Base-by-base conservation (phyloP, 2,888 invertebrate species). In the Coelinius sp. region DNA sequence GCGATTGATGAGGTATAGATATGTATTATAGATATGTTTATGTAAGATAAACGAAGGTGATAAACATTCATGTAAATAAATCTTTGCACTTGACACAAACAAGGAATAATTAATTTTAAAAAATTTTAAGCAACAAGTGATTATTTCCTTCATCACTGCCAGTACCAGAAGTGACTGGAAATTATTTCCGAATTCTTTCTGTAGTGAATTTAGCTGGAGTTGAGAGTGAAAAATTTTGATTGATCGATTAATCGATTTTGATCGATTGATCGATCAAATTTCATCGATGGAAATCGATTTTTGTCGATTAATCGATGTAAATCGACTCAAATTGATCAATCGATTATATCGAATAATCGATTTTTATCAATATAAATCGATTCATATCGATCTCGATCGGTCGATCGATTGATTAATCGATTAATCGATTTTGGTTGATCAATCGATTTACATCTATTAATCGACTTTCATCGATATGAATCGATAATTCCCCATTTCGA, bases 111-210 rank as follows among this genome's bases (percentile, higher is more conserved):
- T 35, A 70, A 22, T 25, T 65, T 46, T 20, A 17, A 63, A 17
- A 5, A 22, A 14, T 20, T 49, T 49, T 22, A n/a, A 41, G 17
- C 7, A 4, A 63, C 35, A 38, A 46, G 41, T 65, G 44, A 31
- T 71, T 49, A 62, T 22, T 71, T 67, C 66, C 65, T 71, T 71
- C 73, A 77, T 76, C 76, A 77, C 77, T 77, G 77, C 77, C 77
- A 77, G 68, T 73, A 64, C 65, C 71, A 73, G 73, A 73, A 73
- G 70, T 70, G 69, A 56, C 56, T 63, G 76, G 73, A 66, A 65
- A 67, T 63, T 71, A 59, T 63, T 63, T 63, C 31, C 59, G 35
- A 59, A 59, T 59, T 59, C 25, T 59, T 35, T 31, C 35, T 59
- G 31, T 59, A 59, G 59, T 8, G 2, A 53, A 27, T 59, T 17